Evolutionary conservation across 2,113 vertebrate species (phyloP), one percentile per base, ranked within the genome.

Genomic region (Lophotis ruficrista): DNA sequence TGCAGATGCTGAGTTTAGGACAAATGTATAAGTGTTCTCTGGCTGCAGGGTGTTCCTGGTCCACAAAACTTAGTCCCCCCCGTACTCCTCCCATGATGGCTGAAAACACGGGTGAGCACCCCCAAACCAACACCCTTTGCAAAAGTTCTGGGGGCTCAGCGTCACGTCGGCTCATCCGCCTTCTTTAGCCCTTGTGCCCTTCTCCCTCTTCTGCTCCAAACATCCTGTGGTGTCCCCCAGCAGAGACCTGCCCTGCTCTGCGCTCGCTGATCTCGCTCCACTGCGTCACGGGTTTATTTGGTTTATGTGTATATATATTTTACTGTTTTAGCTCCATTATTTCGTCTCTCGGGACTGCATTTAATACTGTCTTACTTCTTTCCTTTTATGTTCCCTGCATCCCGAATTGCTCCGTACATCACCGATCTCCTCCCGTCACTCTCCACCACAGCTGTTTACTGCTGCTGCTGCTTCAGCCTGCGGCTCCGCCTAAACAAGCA

Each of bases 361-460:
- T 96, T 91, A 90, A 77, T 33, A 62, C 30, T 1, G 3, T 41
- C 76, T 69, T 68, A 22, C 76, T 71, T 35, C 75, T 81, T 86
- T 62, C 76, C 38, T 91, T 96, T 95, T 83, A 80, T 70, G 45
- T 57, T 83, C 77, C 70, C 71, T 43, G 10, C 25, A 3, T 37
- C 82, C 54, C 19, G 73, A 93, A 85, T 61, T 73, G 83, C 90
- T 90, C 64, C 20, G 45, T 93, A 45, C 75, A 93, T 96, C 93
- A 90, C 28, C 1, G 6, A 30, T 69, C 89, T 51, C 69, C 57
- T n/a, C 75, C 85, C 88, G 84, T 94, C 90, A 58, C 75, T 85
- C 91, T 79, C 68, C 62, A 22, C 86, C 65, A 9, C 77, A 10
- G 10, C 50, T 41, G 23, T 89, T 90, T 90, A 66, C 87, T 68